Evolutionary conservation across 2,113 vertebrate species (phyloP), one percentile per base, ranked within the genome.

Genomic region (Rhea americana): DNA sequence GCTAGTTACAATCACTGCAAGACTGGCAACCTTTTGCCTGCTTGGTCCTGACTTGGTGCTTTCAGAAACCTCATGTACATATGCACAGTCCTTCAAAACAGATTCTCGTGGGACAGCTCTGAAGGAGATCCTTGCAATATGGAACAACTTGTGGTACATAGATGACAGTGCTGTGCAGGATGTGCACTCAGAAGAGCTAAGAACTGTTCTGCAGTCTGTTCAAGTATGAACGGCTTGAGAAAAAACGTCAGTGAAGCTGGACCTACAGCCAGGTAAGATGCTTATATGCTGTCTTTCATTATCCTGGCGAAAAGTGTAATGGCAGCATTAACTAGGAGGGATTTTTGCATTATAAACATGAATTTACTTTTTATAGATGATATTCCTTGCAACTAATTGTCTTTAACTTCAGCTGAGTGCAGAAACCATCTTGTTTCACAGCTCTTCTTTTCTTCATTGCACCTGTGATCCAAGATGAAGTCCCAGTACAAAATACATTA

Each of bases 241-340:
- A 25, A 20, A 82, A 51, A 47, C 4, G 2, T 48, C 5, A 9
- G 15, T 47, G 73, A 35, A 83, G 22, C 50, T 62, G 68, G 58
- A 83, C 58, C 35, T 68, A 19, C 41, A 80, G 41, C 18, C 53
- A 90, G 89, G 94, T 93, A 87, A 84, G 89, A 83, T 48, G 8
- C 11, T 5, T 76, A 84, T 47, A n/a, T 43, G 28, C 12, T 71
- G 16, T 32, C 30, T 56, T 65, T 37, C 30, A 9, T 83, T 58
- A 18, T 19, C 32, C 16, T 37, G 32, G 41, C 35, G 41, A 67
- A 79, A 65, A 80, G 35, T 32, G 21, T 73, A 73, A 53, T 35
- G 22, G 19, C 59, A 73, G 5, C 32, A 7, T 66, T 35, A 92
- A 51, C 41, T 75, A 19, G 56, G 53, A 93, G 73, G 28, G 18